Conservation (phyloP, 2,113 vertebrate species). For the Electrona antarctica region DNA sequence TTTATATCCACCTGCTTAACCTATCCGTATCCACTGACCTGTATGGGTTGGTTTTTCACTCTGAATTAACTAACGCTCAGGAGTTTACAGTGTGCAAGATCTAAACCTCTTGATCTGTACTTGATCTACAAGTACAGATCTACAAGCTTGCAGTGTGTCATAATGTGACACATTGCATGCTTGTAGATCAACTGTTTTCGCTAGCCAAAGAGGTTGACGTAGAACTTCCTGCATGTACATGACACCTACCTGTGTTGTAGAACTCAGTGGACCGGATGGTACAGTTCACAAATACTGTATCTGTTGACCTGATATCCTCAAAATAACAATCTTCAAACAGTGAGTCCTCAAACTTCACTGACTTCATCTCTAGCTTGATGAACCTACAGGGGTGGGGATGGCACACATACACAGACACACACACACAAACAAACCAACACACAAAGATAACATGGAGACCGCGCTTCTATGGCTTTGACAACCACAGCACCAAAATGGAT, state of each 20-base stretch:
- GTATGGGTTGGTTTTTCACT: too few relatives aligned
- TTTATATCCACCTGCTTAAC: too few relatives aligned
- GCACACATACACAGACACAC: constrained; percentile 27
- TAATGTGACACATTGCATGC: too few relatives aligned
- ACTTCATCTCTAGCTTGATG: constrained; percentile 90
- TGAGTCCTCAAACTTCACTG: constrained; percentile 93
- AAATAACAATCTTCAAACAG: constrained; percentile 93
- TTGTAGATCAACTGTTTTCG: too few relatives aligned
- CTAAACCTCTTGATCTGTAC: too few relatives aligned
- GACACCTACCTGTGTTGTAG: constrained; percentile 88
- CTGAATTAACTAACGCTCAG: too few relatives aligned
- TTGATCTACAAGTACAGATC: too few relatives aligned
- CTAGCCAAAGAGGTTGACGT: too few relatives aligned
- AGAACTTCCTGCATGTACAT: too few relatives aligned
- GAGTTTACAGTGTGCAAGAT: too few relatives aligned
- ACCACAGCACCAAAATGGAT: constrained; percentile 45
- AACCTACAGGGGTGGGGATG: constrained; percentile 83
- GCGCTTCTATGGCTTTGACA: constrained; percentile 53
- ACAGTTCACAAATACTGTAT: constrained; percentile 94
- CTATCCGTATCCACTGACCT: too few relatives aligned
- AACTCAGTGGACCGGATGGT: constrained; percentile 88
- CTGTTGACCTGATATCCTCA: constrained; percentile 89
- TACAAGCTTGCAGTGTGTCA: too few relatives aligned
- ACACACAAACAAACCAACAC: constrained; percentile 3
- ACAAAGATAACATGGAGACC: constrained; percentile 45